Evolutionary conservation across 2,113 vertebrate genomes (phyloP), one percentile per base, ranked within the genome.

Genomic region (Ameiurus melas): DNA sequence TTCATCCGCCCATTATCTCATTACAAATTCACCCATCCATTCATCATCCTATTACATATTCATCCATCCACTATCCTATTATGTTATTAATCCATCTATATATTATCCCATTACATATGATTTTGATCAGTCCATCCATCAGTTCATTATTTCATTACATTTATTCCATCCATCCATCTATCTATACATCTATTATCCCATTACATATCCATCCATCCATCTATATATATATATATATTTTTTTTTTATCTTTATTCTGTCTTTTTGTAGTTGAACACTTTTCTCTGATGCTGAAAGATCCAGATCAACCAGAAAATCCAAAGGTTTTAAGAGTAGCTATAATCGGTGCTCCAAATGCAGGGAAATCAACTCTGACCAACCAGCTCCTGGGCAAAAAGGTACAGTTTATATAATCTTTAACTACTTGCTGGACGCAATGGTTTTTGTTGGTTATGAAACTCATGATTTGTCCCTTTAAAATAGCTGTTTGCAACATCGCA

Each of bases 361-460:
- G 98, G 14, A 99, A 99, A 89, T 99, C 98, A 51, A 99, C 98
- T 0, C 93, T 99, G 58, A 96, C 95, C 70, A 99, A 99, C 84
- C 97, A 97, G 92, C 95, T 99, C 7, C 93, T 99, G 57, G 97
- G 97, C 90, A 97, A 95, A 90, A 99, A 99, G 96, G 98, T 99
- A 92, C 81, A 75, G 2, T 84, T 84, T 84, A 19, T 55, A 22
- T 53, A 25, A 85, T 60, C 25, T 17, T 20, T 53, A 39, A n/a
- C 27, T 33, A 47, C 5, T 6, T 30, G 5, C 13, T 10, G 53
- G 19, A 51, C 8, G 5, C 30, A 2, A 39, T 58, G 1, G 0
- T 85, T 53, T 13, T 75, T 5, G 4, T 57, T 39, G 22, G 25
- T 60, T 20, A 17, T 66, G 12, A 30, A 66, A 25, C 8, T 83